Percentiles rank a stretch among this genome's conserved stretches.
Conservation (phyloP, 2,113 vertebrate species). For the Spea bombifrons region DNA sequence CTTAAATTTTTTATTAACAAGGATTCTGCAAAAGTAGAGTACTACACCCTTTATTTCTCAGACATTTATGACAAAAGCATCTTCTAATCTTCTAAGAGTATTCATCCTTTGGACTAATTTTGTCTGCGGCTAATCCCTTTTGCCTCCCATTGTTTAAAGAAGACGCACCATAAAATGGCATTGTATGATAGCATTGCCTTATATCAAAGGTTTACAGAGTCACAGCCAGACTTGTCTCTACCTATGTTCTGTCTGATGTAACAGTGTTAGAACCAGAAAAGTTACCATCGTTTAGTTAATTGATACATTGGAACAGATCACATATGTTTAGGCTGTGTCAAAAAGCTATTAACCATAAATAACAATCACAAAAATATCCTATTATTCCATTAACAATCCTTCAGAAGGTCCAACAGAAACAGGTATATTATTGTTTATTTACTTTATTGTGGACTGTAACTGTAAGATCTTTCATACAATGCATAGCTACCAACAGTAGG, state of each 20-base stretch:
- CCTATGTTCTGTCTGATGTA: neutral
- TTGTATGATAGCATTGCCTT: constrained; percentile 31
- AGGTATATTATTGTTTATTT: no score
- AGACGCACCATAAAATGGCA: constrained; percentile 4
- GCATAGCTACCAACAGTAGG: no score
- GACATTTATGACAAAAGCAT: neutral
- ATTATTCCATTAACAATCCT: no score
- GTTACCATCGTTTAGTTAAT: neutral
- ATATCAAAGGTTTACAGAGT: constrained; percentile 49
- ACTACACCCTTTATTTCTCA: neutral
- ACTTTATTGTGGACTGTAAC: no score
- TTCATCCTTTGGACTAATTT: neutral
- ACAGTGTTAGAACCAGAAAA: neutral
- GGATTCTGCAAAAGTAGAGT: neutral
- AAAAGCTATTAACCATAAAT: no score
- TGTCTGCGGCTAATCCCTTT: constrained; percentile 8
- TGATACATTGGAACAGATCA: no score
- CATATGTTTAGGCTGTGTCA: no score
- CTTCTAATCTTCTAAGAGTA: neutral
- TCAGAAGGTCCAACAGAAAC: no score
- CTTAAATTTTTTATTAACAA: neutral
- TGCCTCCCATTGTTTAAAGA: neutral
- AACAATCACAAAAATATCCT: no score
- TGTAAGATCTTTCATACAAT: no score
- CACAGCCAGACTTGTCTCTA: constrained; percentile 9